Base-by-base conservation (phyloP, 2,888 invertebrate genomes). In the Tenthredo livida region DNA sequence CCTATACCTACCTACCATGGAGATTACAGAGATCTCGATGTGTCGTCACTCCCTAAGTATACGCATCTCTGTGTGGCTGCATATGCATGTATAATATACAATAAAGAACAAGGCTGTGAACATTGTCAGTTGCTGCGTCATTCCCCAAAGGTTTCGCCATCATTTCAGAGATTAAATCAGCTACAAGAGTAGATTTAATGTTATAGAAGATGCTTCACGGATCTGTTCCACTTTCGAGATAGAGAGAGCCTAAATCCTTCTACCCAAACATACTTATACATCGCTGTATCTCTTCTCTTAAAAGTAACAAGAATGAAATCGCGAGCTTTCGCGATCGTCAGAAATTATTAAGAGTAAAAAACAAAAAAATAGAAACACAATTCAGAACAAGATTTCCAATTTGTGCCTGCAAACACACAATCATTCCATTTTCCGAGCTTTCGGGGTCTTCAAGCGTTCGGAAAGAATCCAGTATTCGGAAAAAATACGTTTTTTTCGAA, bases 81-180 rank as follows among this genome's bases (percentile, higher is more conserved):
- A 37, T 21, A 43, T 37, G 5, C 17, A 33, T 37, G 37, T 73
- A 21, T 73, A 43, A n/a, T 47, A n/a, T 7, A 61, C 15, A 33
- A 67, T 12, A 33, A 54, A 54, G 54, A 77, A 83, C 83, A 17
- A 83, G 83, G 21, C 61, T 80, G 80, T 80, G 58, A 80, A 80
- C 80, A 80, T 58, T 29, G 40, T 33, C 61, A 25, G 61, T 61
- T 25, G 80, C 80, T 80, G 21, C 40, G 80, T 80, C 61, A 80
- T 80, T 61, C 21, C 33, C 21, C 3, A 37, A 80, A 80, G 58
- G 61, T 80, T 80, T 80, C 80, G 61, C 61, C 80, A 80, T 58
- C 40, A 37, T 37, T 80, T 21, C 33, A 12, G 5, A 40, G 40
- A 61, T 61, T 61, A 17, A 80, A 80, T 80, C 80, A 54, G 25